Conservation (phyloP, 2,113 vertebrate genomes). For the Otis tarda region DNA sequence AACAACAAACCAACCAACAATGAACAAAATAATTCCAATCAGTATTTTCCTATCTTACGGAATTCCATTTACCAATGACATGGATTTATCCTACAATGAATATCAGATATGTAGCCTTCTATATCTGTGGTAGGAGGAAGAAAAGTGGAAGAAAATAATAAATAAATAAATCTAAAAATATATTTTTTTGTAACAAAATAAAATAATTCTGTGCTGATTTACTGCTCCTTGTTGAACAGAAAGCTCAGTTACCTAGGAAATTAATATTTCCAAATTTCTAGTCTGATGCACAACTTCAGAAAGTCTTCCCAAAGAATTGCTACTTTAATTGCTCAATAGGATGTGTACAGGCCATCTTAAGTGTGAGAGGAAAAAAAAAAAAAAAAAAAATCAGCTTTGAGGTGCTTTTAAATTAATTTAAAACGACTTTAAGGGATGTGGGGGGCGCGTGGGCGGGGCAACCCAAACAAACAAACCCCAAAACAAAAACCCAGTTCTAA, state of each 20-base stretch:
- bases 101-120: neutral
- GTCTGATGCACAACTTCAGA: neutral
- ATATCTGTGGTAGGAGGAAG: neutral
- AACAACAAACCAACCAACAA: neutral
- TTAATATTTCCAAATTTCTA: neutral
- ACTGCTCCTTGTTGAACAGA: neutral
- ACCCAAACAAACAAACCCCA: neutral
- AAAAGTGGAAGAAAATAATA: neutral
- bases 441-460: neutral
- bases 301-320: neutral
- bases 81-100: neutral
- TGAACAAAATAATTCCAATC: neutral
- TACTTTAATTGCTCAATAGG: neutral
- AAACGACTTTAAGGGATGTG: neutral
- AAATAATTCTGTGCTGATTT: neutral
- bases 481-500: fast-evolving
- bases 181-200: neutral
- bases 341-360: neutral
- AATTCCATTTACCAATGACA: neutral
- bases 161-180: neutral
- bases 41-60: neutral
- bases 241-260: neutral
- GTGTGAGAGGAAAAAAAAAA: neutral
- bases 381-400: neutral
- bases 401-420: neutral